Conservation (phyloP, 2,888 invertebrate species). For the Belgica antarctica region DNA sequence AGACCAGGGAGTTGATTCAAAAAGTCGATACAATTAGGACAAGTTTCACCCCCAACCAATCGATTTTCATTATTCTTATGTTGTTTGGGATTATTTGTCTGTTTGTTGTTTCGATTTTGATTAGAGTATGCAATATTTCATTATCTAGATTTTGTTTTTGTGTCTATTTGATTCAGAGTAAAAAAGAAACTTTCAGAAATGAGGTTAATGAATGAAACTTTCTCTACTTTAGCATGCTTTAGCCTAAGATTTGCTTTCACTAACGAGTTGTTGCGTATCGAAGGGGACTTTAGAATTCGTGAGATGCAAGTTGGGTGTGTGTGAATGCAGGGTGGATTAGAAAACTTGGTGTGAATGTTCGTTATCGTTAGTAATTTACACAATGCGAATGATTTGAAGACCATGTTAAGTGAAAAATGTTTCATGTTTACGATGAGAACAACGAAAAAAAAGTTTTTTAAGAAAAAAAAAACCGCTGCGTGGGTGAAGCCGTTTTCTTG, state of each 20-base stretch:
- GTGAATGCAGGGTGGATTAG: background rate
- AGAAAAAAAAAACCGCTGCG: background rate
- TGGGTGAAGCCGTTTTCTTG: slow-evolving; percentile 1
- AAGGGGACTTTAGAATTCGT: background rate
- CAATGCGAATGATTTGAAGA: background rate
- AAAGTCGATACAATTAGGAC: no score
- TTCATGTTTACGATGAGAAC: background rate
- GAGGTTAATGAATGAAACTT: no score
- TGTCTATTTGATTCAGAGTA: background rate
- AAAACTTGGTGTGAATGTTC: slow-evolving; percentile 4
- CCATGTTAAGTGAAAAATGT: background rate
- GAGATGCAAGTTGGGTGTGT: background rate
- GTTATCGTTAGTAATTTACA: background rate
- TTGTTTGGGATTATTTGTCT: no score
- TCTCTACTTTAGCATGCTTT: no score
- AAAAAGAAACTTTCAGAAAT: no score
- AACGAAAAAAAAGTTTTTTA: no score
- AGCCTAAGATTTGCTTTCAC: no score
- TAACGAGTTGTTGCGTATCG: background rate
- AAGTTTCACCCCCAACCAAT: no score
- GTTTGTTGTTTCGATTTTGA: slow-evolving; percentile 10
- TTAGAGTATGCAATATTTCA: slow-evolving; percentile 5
- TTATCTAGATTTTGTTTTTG: background rate
- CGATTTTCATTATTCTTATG: no score
- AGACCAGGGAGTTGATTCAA: no score